Base-by-base conservation (phyloP, 2,113 vertebrate genomes). In the Oceanodroma tethys region DNA sequence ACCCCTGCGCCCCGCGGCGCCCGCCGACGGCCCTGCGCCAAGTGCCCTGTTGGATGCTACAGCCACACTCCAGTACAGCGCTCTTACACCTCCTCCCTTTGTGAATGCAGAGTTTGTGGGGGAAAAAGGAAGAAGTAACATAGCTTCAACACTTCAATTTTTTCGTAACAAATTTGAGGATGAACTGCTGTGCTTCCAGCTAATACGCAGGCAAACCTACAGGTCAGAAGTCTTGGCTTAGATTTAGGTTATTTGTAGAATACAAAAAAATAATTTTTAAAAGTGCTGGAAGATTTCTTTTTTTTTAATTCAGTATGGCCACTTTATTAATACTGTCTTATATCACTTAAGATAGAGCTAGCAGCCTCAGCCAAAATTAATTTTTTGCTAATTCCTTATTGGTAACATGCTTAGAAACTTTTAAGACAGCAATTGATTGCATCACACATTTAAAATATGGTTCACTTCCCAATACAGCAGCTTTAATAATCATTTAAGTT, bases 381-480 rank as follows among this genome's bases (percentile, higher is more conserved):
- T 90, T 75, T 87, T 96, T 95, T 95, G 13, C 73, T 86, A 88
- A 90, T 93, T 94, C 76, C 65, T 95, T 95, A 63, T 29, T 84
- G 38, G 76, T 79, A 94, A 75, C 56, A 67, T 3, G 43, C 73
- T 81, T 71, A 81, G 70, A 75, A 95, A 86, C 68, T 79, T 91
- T 52, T 45, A 72, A 87, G 91, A 81, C 65, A 82, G 73, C 25
- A 75, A 89, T 65, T 94, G 91, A 95, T 87, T 86, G 80, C 76
- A 81, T 4, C 18, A 4, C 42, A 43, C 56, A 73, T 89, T 68
- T 76, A 75, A 95, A 93, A 89, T 72, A 85, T 9, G 45, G 30
- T 82, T 94, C 81, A 50, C 78, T 91, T 95, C 80, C 83, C 72
- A 59, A 60, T 56, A 71, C 3, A 11, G 66, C 70, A 90, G 60